These are phyloP conservation scores for Xenopus borealis DNA, from an alignment of 2,113 vertebrate genomes.

Conservation along the genomic window DNA sequence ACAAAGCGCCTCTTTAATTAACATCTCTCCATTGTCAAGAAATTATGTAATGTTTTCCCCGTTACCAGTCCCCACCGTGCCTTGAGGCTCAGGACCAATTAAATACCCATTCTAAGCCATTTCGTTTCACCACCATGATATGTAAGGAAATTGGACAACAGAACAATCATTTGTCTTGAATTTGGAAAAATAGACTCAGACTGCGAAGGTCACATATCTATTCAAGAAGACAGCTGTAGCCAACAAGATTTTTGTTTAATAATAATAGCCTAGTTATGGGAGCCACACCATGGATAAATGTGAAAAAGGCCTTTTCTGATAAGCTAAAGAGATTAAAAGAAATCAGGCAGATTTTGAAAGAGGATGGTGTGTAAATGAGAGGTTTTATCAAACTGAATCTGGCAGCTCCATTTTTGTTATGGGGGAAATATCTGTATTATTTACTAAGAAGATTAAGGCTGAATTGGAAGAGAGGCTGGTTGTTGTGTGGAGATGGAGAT, in stretches of 20 bases:
- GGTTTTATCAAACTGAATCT: constrained; percentile 78
- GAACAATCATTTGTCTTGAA: constrained; percentile 57
- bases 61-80: not conserved
- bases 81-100: constrained; percentile 47
- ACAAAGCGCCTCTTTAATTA: constrained; percentile 29
- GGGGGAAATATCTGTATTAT: constrained; percentile 99
- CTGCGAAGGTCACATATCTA: constrained; percentile 54
- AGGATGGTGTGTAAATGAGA: constrained; percentile 86
- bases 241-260: constrained; percentile 69
- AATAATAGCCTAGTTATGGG: constrained; percentile 70
- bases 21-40: constrained; percentile 23
- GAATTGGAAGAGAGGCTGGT: constrained; percentile 94
- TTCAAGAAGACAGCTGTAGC: constrained; percentile 65
- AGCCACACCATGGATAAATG: constrained; percentile 68
- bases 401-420: constrained; percentile 78
- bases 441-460: constrained; percentile 97
- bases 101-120: constrained; percentile 50
- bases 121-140: constrained; percentile 54
- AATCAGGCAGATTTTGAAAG: constrained; percentile 76
- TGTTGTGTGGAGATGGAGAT: constrained; percentile 97
- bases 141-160: constrained; percentile 56
- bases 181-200: constrained; percentile 49
- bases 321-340: constrained; percentile 79
- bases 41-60: constrained; percentile 11
- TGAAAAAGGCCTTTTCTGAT: constrained; percentile 73